These are phyloP conservation scores for Xiphorhynchus erythropygius DNA, from an alignment of 2,797 vertebrate species.

Conservation along the genomic window DNA sequence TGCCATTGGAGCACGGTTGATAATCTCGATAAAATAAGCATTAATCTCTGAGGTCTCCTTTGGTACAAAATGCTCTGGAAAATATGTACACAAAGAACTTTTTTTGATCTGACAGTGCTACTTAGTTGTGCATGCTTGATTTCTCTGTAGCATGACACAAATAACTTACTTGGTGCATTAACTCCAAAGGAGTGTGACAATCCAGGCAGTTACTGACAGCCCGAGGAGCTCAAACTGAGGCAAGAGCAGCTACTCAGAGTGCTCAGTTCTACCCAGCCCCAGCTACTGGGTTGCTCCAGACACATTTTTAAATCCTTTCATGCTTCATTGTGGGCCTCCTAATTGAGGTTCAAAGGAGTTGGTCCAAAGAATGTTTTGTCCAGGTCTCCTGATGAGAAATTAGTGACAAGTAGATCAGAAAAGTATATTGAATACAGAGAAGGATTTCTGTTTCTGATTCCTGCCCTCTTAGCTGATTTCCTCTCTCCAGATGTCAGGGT, in stretches of 20 bases:
- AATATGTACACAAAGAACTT: conserved; percentile 27
- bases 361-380: neutral
- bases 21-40: conserved; percentile 25
- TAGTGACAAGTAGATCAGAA: neutral
- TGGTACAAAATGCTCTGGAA: conserved; percentile 42
- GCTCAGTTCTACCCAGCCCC: neutral
- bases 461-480: neutral
- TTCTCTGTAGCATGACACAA: conserved; percentile 15
- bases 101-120: conserved; percentile 39
- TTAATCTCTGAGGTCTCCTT: conserved; percentile 32
- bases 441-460: neutral
- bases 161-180: conserved; percentile 6
- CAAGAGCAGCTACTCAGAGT: neutral
- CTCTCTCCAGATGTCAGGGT: neutral
- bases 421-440: neutral
- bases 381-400: neutral
- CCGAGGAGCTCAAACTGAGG: neutral
- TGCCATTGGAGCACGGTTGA: neutral
- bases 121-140: conserved; percentile 22
- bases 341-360: neutral
- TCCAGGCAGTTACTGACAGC: neutral
- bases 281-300: neutral
- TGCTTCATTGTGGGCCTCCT: neutral
- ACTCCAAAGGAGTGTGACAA: neutral
- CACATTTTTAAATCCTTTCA: neutral